These are phyloP conservation scores for Pecten maximus DNA, from an alignment of 2,888 invertebrate genomes.

Conservation along the genomic window DNA sequence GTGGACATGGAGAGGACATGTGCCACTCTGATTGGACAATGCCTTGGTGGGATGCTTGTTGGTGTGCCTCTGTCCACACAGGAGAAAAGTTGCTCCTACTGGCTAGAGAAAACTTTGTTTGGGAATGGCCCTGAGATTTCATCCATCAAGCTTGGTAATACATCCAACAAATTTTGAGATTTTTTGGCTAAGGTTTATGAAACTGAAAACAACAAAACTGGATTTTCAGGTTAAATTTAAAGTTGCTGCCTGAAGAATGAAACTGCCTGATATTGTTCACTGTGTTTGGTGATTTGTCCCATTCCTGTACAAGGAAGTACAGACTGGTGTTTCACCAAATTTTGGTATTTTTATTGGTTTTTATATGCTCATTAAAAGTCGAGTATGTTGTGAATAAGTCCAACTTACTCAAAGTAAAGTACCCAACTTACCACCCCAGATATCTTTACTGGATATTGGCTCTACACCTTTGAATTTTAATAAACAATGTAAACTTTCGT, in stretches of 20 bases:
- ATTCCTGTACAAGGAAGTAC: too few species aligned
- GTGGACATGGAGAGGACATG: conserved; percentile 86
- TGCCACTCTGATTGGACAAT: conserved; percentile 86
- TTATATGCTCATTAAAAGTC: too few species aligned
- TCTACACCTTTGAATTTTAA: too few species aligned
- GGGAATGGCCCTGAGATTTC: conserved; percentile 73
- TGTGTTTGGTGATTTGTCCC: too few species aligned
- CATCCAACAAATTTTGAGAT: background rate
- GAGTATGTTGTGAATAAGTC: too few species aligned
- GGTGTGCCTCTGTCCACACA: conserved; percentile 83
- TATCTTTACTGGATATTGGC: too few species aligned
- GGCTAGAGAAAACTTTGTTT: conserved; percentile 77
- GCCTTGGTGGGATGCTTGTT: conserved; percentile 85
- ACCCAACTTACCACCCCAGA: too few species aligned
- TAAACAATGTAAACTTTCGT: too few species aligned
- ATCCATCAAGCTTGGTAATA: conserved; percentile 45
- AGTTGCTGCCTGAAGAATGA: background rate
- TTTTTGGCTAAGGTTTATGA: background rate
- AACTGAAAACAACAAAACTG: background rate
- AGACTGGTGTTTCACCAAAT: too few species aligned
- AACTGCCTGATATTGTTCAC: background rate
- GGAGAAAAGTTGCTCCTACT: conserved; percentile 80
- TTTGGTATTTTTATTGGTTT: too few species aligned
- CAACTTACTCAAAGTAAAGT: too few species aligned
- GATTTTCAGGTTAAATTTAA: background rate